These are phyloP conservation scores for Leucophenga varia DNA, from an alignment of 1,140 invertebrate genomes.

Conservation along the genomic window DNA sequence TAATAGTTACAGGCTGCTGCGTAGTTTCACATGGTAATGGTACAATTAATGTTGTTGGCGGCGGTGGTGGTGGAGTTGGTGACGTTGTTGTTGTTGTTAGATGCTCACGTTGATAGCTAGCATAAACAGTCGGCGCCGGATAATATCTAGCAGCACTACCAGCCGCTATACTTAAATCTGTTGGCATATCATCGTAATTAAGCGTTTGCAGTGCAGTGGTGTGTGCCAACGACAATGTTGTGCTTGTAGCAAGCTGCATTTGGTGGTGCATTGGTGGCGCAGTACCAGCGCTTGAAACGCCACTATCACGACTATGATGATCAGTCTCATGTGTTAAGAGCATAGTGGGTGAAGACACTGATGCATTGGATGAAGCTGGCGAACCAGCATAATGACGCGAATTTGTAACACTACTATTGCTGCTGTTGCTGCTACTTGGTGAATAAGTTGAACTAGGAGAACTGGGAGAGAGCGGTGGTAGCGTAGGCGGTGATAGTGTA, in stretches of 20 bases:
- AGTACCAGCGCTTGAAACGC: conserved; percentile 33
- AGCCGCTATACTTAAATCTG: conserved; percentile 39
- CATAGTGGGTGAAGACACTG: conserved; percentile 16
- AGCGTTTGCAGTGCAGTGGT: conserved; percentile 15
- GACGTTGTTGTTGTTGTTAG: not conserved
- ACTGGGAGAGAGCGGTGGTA: conserved; percentile 29
- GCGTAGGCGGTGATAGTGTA: not conserved
- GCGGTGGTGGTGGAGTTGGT: conserved; percentile 14
- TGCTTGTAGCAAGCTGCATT: too few relatives aligned
- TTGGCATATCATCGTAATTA: conserved; percentile 42
- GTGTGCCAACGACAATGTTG: conserved; percentile 7
- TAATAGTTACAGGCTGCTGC: conserved; percentile 41
- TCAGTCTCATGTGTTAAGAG: conserved; percentile 25
- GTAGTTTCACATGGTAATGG: not conserved
- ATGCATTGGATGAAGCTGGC: conserved; percentile 12
- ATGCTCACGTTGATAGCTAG: conserved; percentile 15
- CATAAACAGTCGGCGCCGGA: not conserved
- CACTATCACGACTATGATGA: conserved; percentile 43
- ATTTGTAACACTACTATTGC: too few relatives aligned
- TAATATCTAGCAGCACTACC: not conserved
- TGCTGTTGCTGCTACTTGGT: conserved; percentile 9
- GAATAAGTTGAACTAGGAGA: conserved; percentile 37
- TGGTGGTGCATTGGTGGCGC: too few relatives aligned
- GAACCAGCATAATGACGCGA: conserved; percentile 21
- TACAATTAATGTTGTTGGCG: not conserved